These are phyloP conservation scores for Scatophagus argus DNA, from an alignment of 2,113 vertebrate species.

Conservation along the genomic window DNA sequence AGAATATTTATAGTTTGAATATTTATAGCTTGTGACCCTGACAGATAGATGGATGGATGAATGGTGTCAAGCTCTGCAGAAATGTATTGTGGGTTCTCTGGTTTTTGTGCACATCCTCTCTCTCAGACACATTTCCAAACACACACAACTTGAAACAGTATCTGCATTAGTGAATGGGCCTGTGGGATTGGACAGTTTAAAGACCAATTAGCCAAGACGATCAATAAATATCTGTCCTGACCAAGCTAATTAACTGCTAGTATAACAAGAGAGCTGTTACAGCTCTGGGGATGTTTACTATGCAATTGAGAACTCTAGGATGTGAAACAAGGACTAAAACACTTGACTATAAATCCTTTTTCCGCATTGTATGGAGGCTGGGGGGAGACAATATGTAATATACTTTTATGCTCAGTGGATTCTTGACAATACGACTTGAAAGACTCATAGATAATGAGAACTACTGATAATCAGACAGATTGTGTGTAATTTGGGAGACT, in stretches of 20 bases:
- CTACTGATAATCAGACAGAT: not conserved
- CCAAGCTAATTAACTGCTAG: slow-evolving; percentile 69
- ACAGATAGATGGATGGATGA: too few species aligned
- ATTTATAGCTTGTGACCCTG: too few species aligned
- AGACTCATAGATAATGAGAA: not conserved
- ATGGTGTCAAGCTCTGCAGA: not conserved
- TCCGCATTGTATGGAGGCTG: not conserved
- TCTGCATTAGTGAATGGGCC: slow-evolving; percentile 64
- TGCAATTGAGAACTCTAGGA: not conserved
- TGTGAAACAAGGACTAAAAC: not conserved
- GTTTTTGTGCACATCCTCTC: slow-evolving; percentile 34
- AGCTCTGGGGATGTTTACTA: slow-evolving; percentile 41
- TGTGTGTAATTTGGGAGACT: not conserved
- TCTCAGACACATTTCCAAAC: slow-evolving; percentile 19
- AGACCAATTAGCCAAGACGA: slow-evolving; percentile 68
- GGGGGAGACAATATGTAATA: too few species aligned
- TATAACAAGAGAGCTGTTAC: slow-evolving; percentile 57
- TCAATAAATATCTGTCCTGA: slow-evolving; percentile 72
- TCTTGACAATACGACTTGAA: too few species aligned
- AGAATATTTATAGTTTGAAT: slow-evolving; percentile 4
- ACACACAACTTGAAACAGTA: slow-evolving; percentile 60
- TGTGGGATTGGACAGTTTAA: slow-evolving; percentile 71
- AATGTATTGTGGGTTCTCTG: slow-evolving; percentile 36
- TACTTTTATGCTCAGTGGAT: too few species aligned
- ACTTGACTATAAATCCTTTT: not conserved